Conservation (phyloP, 2,113 vertebrate species). For the Cephalophus harveyi region DNA sequence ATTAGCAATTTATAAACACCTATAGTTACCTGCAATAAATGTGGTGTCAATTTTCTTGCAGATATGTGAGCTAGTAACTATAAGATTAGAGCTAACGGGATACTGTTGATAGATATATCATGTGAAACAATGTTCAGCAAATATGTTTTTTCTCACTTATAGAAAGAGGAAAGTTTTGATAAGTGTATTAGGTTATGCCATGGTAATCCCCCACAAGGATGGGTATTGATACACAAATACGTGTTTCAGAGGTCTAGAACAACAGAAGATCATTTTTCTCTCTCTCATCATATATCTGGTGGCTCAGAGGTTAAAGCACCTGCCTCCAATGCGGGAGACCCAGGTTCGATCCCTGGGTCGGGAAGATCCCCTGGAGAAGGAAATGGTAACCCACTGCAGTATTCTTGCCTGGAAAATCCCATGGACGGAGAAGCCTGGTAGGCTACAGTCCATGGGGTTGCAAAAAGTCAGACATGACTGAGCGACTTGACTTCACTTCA, state of each 20-base stretch:
- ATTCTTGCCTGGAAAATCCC: no score
- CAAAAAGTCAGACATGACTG: no score
- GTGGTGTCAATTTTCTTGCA: background rate
- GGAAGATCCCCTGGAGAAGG: no score
- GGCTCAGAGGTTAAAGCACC: no score
- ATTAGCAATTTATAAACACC: background rate
- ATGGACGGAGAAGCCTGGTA: no score
- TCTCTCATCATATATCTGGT: background rate
- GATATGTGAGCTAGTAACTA: background rate
- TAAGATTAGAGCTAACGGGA: background rate
- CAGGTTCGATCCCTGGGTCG: no score
- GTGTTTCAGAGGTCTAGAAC: background rate
- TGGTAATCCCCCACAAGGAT: background rate
- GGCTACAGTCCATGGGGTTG: no score
- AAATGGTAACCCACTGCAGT: no score
- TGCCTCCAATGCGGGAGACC: no score
- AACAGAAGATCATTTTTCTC: background rate
- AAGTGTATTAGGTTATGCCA: background rate
- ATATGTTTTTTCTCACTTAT: background rate
- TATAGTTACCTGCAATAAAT: background rate
- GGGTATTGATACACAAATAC: background rate
- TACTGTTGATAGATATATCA: background rate
- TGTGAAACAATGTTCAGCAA: background rate
- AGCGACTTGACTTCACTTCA: no score
- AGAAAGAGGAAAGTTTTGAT: background rate